Evolutionary conservation across 2,113 vertebrate species (phyloP).

Genomic region (Alosa alosa): DNA sequence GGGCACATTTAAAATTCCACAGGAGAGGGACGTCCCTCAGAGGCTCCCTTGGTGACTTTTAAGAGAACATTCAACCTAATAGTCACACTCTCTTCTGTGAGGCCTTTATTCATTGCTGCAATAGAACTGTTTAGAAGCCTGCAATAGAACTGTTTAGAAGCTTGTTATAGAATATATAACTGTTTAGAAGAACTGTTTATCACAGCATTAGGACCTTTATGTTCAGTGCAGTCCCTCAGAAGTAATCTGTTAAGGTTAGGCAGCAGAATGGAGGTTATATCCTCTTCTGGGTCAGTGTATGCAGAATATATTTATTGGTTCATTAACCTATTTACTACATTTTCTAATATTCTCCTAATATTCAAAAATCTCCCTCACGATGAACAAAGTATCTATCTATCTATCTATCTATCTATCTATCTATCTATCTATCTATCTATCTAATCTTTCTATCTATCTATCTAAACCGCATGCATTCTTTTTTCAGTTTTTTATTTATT

Average conservation of each 20-base stretch:
- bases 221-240: slow-evolving; percentile 32
- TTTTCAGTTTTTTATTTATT: too few species aligned
- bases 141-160: slow-evolving; percentile 27
- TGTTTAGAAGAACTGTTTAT: slow-evolving; percentile 33
- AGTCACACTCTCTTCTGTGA: slow-evolving; percentile 24
- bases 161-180: too few species aligned
- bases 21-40: slow-evolving; percentile 45
- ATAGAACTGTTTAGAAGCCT: too few species aligned
- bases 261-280: not conserved
- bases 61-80: slow-evolving; percentile 37
- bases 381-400: too few species aligned
- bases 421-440: too few species aligned
- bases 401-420: too few species aligned
- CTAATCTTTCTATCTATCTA: too few species aligned
- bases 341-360: too few species aligned
- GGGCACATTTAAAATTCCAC: slow-evolving; percentile 55
- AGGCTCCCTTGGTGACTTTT: slow-evolving; percentile 51
- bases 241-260: slow-evolving; percentile 21
- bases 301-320: not conserved
- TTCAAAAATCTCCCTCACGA: too few species aligned
- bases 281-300: not conserved
- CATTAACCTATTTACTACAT: too few species aligned
- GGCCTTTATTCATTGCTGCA: slow-evolving; percentile 32
- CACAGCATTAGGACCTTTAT: slow-evolving; percentile 43
- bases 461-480: too few species aligned